These are phyloP conservation scores for Cheirogaleus major DNA, from an alignment of 2,797 vertebrate genomes.

Conservation along the genomic window DNA sequence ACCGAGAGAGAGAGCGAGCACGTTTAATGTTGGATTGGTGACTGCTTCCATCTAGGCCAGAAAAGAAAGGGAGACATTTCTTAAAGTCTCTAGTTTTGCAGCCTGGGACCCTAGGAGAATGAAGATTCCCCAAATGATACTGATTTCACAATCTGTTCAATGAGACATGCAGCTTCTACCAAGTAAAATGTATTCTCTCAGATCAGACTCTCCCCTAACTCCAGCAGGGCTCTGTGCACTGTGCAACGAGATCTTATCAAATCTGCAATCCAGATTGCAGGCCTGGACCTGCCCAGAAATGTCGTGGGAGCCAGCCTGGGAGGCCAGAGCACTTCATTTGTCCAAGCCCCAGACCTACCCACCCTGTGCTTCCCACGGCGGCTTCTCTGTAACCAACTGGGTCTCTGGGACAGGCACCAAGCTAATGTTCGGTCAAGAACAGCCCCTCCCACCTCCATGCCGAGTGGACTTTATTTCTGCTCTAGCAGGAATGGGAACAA, in stretches of 20 bases:
- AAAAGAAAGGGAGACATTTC: background rate
- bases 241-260: background rate
- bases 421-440: background rate
- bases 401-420: background rate
- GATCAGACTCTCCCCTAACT: background rate
- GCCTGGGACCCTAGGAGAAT: background rate
- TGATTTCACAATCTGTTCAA: background rate
- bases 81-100: background rate
- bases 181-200: background rate
- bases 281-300: background rate
- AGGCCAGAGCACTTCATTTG: background rate
- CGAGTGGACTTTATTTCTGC: background rate
- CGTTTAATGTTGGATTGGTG: background rate
- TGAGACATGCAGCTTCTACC: background rate
- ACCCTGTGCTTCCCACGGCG: constrained; percentile 19
- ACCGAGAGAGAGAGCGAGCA: background rate
- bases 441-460: background rate
- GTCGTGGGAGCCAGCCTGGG: background rate
- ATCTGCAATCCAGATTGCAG: background rate
- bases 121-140: background rate
- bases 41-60: background rate
- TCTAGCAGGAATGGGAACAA: constrained; percentile 19
- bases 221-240: background rate
- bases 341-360: background rate
- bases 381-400: background rate